Percentiles rank a stretch among this genome's conserved stretches.
phyloP scores from a whole-genome alignment of 2,113 vertebrate species.

The Thunnus maccoyii region DNA sequence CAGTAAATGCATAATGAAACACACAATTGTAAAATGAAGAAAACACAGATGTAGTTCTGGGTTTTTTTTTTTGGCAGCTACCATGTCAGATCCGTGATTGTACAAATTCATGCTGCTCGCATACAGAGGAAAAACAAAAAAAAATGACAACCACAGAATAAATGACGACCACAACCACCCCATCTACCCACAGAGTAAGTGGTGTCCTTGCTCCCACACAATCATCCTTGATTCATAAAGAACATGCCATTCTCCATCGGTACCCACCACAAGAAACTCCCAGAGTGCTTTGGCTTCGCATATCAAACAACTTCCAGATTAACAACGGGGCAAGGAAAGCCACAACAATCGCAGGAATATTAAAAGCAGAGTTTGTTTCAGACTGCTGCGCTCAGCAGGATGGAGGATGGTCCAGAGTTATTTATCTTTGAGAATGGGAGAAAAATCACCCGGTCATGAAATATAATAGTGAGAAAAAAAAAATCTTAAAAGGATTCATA shows the following conservation, averaged over 20 bases:
- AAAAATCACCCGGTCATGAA: slow-evolving; percentile 9
- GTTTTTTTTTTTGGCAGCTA: slow-evolving; percentile 14
- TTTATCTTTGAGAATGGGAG: slow-evolving; percentile 31
- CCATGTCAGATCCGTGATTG: slow-evolving; percentile 19
- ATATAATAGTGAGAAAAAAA: slow-evolving; percentile 19
- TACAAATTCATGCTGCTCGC: neutral
- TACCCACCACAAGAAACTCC: slow-evolving; percentile 55
- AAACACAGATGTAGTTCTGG: neutral
- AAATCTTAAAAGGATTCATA: neutral
- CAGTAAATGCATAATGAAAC: slow-evolving; percentile 10
- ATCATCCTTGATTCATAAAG: slow-evolving; percentile 60
- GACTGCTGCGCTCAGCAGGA: slow-evolving; percentile 55
- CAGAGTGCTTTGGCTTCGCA: slow-evolving; percentile 38
- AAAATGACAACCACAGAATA: neutral
- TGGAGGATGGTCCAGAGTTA: slow-evolving; percentile 9
- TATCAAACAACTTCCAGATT: slow-evolving; percentile 67
- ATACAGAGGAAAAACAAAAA: neutral
- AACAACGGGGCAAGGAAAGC: slow-evolving; percentile 50
- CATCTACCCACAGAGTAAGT: slow-evolving; percentile 47
- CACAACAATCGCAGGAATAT: slow-evolving; percentile 67
- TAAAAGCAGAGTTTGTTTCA: slow-evolving; percentile 54
- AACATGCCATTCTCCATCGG: slow-evolving; percentile 51
- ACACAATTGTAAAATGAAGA: slow-evolving; percentile 14
- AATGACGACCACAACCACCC: slow-evolving; percentile 33
- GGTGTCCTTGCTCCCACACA: slow-evolving; percentile 40